Evolutionary conservation across 2,797 vertebrate species (phyloP).

Genomic region (Coregonus sp.): DNA sequence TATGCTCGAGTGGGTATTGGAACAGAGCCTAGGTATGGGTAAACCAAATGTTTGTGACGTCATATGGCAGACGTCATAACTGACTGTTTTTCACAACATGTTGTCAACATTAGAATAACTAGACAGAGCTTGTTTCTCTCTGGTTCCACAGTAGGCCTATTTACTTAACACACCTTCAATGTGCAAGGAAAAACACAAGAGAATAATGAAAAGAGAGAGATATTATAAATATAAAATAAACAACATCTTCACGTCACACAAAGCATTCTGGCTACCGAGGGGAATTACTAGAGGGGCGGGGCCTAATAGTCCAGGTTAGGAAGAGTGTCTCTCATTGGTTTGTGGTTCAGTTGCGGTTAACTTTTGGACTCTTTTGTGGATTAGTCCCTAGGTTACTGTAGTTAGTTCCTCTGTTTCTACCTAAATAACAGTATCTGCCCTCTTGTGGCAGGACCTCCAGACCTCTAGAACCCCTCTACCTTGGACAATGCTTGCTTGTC

Average conservation of each 20-base stretch:
- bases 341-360: neutral
- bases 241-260: conserved; percentile 59
- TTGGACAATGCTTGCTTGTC: neutral
- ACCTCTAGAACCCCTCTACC: neutral
- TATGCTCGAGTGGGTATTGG: neutral
- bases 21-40: neutral
- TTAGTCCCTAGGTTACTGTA: neutral
- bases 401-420: neutral
- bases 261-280: conserved; percentile 49
- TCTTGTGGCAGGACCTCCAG: neutral
- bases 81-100: neutral
- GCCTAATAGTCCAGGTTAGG: conserved; percentile 32
- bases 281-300: conserved; percentile 39
- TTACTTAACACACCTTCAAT: conserved; percentile 6
- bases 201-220: conserved; percentile 30
- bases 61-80: neutral
- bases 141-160: conserved; percentile 34
- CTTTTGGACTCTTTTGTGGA: neutral
- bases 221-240: conserved; percentile 44
- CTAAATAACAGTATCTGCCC: neutral
- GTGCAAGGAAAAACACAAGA: conserved; percentile 25
- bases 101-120: neutral
- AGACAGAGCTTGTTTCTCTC: neutral
- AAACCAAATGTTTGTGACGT: neutral
- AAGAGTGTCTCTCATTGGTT: conserved; percentile 41